Evolutionary conservation across 2,113 vertebrate species (phyloP).

Genomic region (Aldabrachelys gigantea): DNA sequence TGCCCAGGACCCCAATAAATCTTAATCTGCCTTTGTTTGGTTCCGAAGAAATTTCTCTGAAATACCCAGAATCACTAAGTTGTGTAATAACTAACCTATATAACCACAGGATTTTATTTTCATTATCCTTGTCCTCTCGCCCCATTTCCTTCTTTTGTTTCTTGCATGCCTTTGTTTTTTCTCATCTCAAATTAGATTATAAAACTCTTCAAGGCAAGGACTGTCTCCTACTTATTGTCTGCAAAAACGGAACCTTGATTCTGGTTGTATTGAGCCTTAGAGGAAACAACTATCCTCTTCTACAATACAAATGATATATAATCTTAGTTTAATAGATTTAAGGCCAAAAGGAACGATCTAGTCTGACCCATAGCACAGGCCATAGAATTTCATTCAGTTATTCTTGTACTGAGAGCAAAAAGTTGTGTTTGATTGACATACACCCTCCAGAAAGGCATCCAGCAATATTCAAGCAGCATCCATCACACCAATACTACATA

Average conservation of each 20-base stretch:
- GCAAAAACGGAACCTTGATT: not conserved
- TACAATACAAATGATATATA: not conserved
- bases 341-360: not conserved
- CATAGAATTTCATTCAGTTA: not conserved
- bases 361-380: not conserved
- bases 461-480: not conserved
- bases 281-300: not conserved
- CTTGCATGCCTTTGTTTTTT: not conserved
- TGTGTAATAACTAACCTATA: not conserved
- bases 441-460: not conserved
- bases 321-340: not conserved
- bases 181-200: not conserved
- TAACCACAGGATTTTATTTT: not conserved
- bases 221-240: not conserved
- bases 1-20: too few relatives aligned
- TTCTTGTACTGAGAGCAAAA: not conserved
- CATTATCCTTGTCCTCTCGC: not conserved
- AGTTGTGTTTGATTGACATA: not conserved
- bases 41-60: not conserved
- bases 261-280: not conserved
- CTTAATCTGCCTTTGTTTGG: not conserved
- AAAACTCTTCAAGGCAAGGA: not conserved
- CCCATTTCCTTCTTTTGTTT: not conserved
- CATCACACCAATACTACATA: not conserved
- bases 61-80: not conserved